Evolutionary conservation across 2,888 invertebrate genomes (phyloP), one percentile per base, ranked within the genome.

Genomic region (Ophion costatus): DNA sequence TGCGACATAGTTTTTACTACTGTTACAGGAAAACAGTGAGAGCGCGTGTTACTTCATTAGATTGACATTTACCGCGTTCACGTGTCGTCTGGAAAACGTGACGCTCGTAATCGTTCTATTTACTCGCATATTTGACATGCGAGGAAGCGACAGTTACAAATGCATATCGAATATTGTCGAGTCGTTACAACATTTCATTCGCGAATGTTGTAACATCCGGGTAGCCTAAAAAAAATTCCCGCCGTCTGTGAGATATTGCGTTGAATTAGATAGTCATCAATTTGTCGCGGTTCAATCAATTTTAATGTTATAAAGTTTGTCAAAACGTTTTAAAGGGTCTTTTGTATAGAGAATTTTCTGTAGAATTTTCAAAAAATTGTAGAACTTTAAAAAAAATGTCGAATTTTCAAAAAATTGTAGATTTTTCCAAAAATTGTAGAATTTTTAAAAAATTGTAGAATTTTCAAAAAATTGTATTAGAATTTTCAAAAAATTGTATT

Each of bases 1-100:
- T 56, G 64, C 79, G 56, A 71, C 64, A 82, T 59, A 66, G 29
- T 82, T 80, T 78, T 73, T 79, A 69, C 69, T 42, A 64, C 45
- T 78, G 61, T 73, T 29, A 57, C 17, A 45, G 70, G 51, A 78
- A 67, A 67, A 78, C 75, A 38, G 63, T 63, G 42, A 45, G 57
- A 73, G 11, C 14, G 17, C 38, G 22, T 74, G 22, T 84, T 74
- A 71, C 76, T 67, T 38, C 24, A 74, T 79, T 24, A 66, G 78
- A 78, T 79, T 82, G 82, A 82, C 70, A 79, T 79, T 81, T 59
- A n/a, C 57, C 22, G n/a, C 63, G 56, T 20, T 11, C 64, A 79
- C 70, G 84, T 70, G 81, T 73, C 73, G 33, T 11, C 42, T 20
- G 57, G 22, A 59, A 57, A 80, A 70, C 80, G 75, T 66, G 71